Base-by-base conservation (phyloP, 37 sponge, comb jelly and placozoan species). In the Oopsacas minuta region DNA sequence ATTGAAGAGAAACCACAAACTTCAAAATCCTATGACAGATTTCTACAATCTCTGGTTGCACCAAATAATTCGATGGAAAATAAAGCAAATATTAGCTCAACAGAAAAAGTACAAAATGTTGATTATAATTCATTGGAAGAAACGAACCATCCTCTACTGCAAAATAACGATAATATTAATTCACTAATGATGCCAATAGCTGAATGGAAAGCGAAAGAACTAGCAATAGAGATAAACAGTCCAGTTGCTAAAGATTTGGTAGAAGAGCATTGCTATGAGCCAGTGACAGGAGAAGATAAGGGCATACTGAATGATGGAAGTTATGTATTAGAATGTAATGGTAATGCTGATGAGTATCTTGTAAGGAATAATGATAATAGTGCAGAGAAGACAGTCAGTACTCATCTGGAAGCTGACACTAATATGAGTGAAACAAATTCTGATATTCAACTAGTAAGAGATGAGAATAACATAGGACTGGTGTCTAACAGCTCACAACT, bases 161-260 rank as follows among this genome's bases (percentile, higher is more conserved):
- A 17, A 42, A 42, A 42, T 42, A n/a, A n/a, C n/a, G 49, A 42
- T 8, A 42, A 42, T 17, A 42, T 42, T 17, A 34, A 61, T 61
- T 61, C 75, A 61, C 30, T 10, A 5, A 61, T 61, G 75, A 61
- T 61, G 75, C 30, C 75, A n/a, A 61, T 61, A 61, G 1, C 28
- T 10, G 22, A 61, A 61, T 61, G 75, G 75, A 61, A 61, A 61
- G 75, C 7, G 75, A 61, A 61, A 61, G 75, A 61, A 61, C 12
- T 12, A 46, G 28, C 75, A 3, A 10, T 61, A 25, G 30, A 61
- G 30, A 61, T 7, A 32, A n/a, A 61, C 32, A n/a, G 28, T 61
- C 28, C 75, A 61, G 30, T 22, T 61, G 7, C 22, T 61, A 12
- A 61, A 34, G 75, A 61, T 5, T 61, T 34, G 5, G 22, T 61